phyloP scores from a whole-genome alignment of 2,888 invertebrate genomes.

The Capitulum mitella region DNA sequence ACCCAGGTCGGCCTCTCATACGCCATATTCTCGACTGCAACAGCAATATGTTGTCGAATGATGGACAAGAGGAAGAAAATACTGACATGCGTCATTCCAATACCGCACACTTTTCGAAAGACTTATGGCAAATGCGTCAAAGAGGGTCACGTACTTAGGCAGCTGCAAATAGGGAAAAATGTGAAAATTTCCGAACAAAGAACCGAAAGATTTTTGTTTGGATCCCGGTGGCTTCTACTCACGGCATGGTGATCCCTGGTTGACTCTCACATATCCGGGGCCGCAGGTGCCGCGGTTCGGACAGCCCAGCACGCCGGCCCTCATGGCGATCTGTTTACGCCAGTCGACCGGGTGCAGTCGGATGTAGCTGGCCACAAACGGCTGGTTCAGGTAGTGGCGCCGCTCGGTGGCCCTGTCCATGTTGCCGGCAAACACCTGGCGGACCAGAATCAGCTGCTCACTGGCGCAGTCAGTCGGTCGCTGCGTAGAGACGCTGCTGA shows the following conservation, averaged over 20 bases:
- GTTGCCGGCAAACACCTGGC: slow-evolving; percentile 49
- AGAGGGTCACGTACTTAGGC: no score
- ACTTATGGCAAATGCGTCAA: no score
- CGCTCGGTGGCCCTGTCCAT: slow-evolving; percentile 48
- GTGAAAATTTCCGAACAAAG: no score
- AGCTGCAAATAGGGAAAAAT: no score
- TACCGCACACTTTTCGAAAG: background rate
- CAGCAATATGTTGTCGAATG: background rate
- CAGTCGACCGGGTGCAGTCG: slow-evolving; percentile 49
- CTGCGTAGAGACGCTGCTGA: no score
- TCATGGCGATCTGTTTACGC: slow-evolving; percentile 47
- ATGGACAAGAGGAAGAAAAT: background rate
- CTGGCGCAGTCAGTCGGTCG: no score
- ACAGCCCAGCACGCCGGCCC: slow-evolving; percentile 49
- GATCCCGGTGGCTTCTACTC: slow-evolving; percentile 37
- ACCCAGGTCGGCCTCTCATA: slow-evolving; percentile 49
- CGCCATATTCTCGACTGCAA: slow-evolving; percentile 49
- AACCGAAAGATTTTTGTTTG: no score
- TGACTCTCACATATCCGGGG: slow-evolving; percentile 47
- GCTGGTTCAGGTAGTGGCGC: slow-evolving; percentile 48
- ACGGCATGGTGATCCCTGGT: slow-evolving; percentile 49
- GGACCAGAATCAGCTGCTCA: no score
- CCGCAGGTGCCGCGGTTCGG: slow-evolving; percentile 47
- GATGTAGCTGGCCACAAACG: slow-evolving; percentile 48
- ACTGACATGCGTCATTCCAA: background rate